Evolutionary conservation across 2,797 vertebrate genomes (phyloP), one percentile per base, ranked within the genome.

Genomic region (Taeniopygia guttata): DNA sequence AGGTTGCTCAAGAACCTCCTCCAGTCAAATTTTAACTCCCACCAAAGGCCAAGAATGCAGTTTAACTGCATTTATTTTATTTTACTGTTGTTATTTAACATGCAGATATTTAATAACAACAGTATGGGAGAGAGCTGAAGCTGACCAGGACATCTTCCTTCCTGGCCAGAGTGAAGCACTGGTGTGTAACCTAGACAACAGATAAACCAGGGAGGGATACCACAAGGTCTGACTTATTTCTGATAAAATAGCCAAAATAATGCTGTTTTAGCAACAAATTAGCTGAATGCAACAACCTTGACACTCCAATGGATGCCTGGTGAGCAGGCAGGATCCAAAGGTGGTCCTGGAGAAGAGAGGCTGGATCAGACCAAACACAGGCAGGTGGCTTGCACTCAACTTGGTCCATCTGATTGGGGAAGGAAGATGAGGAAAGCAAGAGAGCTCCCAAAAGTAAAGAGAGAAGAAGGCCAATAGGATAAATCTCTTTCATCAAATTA

Each of bases 121-220:
- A 76, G 3, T 36, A 51, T 0, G 19, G 11, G n/a, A 51, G 26
- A 56, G 30, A 22, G 20, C 16, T 85, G 49, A 66, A 77, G 43
- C 59, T 42, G 64, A 42, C 8, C 52, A 62, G 59, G n/a, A 81
- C 12, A 25, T 20, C 48, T 29, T 60, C 21, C 18, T 16, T 72
- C 19, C 48, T 5, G 16, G 54, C 5, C 76, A 85, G 42, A 55
- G 26, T 56, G 68, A 27, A 45, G 73, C 66, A 60, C 0, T 29
- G 36, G 16, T 36, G 42, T 1, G 3, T 8, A n/a, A 46, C 21
- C 14, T 6, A 16, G 3, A 14, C 8, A 54, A 9, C 0, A 48
- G 42, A 40, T 36, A 56, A 34, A 86, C 1, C 49, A 52, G 27
- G 38, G 30, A 82, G 14, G 27, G 20, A 16, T 8, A 51, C 12